These are phyloP conservation scores for Plebejus anna DNA, from an alignment of 2,888 invertebrate genomes.

Conservation along the genomic window DNA sequence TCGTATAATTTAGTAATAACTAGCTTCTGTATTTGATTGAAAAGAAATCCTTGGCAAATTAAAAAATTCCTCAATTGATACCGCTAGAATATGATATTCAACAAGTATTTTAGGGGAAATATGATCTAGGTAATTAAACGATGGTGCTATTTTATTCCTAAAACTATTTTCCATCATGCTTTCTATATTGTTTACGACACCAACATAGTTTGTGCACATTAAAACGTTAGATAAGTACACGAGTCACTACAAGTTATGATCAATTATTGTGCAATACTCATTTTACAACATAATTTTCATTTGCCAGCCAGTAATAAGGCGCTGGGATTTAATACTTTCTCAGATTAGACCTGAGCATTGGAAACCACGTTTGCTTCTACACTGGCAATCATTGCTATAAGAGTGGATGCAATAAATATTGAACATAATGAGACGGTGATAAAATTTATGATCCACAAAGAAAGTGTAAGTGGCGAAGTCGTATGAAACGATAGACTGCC, in stretches of 20 bases:
- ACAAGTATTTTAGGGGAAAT: no score
- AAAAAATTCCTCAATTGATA: slow-evolving; percentile 8
- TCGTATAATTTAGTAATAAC: slow-evolving; percentile 24
- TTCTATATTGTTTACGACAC: no score
- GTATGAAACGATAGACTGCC: slow-evolving; percentile 34
- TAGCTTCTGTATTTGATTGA: slow-evolving; percentile 24
- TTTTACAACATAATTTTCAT: slow-evolving; percentile 21
- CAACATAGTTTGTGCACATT: neutral
- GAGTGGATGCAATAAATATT: slow-evolving; percentile 27
- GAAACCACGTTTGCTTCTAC: slow-evolving; percentile 4
- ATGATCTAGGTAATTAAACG: no score
- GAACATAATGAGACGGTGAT: slow-evolving; percentile 27
- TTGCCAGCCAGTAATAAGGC: slow-evolving; percentile 9
- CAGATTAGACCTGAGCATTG: slow-evolving; percentile 16
- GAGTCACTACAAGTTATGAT: neutral
- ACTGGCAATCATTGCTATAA: neutral
- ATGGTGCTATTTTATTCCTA: no score
- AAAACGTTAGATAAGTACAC: neutral
- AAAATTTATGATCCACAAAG: slow-evolving; percentile 34
- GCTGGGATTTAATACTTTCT: slow-evolving; percentile 18
- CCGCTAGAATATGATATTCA: neutral
- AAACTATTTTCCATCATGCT: no score
- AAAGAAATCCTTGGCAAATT: slow-evolving; percentile 23
- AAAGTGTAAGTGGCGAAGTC: slow-evolving; percentile 36
- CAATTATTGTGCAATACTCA: neutral